Evolutionary conservation across 2,797 vertebrate genomes (phyloP).

Genomic region (Leptodactylus fallax): DNA sequence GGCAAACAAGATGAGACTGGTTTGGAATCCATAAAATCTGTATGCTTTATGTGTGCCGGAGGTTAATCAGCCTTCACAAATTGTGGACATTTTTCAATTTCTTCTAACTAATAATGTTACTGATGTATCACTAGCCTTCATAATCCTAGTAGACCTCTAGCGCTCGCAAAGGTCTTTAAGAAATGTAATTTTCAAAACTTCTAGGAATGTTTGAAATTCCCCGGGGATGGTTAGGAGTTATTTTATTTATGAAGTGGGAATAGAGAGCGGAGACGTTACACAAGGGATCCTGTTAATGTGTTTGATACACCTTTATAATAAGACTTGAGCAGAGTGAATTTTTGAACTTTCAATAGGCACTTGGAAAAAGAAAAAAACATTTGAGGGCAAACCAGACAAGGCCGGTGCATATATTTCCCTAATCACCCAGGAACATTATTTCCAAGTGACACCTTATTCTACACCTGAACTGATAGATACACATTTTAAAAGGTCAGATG

Average conservation of each 20-base stretch:
- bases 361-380: slow-evolving; percentile 31
- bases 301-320: slow-evolving; percentile 48
- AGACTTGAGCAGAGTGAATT: slow-evolving; percentile 19
- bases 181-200: slow-evolving; percentile 58
- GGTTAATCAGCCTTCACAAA: slow-evolving; percentile 49
- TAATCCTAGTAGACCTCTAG: slow-evolving; percentile 55
- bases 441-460: slow-evolving; percentile 27
- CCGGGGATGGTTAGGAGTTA: slow-evolving; percentile 41
- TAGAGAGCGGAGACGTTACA: slow-evolving; percentile 17
- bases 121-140: slow-evolving; percentile 47
- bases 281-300: slow-evolving; percentile 37
- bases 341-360: slow-evolving; percentile 24
- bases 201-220: slow-evolving; percentile 50
- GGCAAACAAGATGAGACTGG: neutral
- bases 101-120: slow-evolving; percentile 47
- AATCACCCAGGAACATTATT: slow-evolving; percentile 14
- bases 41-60: slow-evolving; percentile 18
- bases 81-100: slow-evolving; percentile 54
- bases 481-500: slow-evolving; percentile 34
- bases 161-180: slow-evolving; percentile 34
- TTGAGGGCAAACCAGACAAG: neutral
- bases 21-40: slow-evolving; percentile 28
- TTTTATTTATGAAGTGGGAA: slow-evolving; percentile 63
- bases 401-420: slow-evolving; percentile 28
- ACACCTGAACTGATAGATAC: slow-evolving; percentile 19